phyloP scores from a whole-genome alignment of 2,113 vertebrate species.

The Chaenocephalus aceratus region DNA sequence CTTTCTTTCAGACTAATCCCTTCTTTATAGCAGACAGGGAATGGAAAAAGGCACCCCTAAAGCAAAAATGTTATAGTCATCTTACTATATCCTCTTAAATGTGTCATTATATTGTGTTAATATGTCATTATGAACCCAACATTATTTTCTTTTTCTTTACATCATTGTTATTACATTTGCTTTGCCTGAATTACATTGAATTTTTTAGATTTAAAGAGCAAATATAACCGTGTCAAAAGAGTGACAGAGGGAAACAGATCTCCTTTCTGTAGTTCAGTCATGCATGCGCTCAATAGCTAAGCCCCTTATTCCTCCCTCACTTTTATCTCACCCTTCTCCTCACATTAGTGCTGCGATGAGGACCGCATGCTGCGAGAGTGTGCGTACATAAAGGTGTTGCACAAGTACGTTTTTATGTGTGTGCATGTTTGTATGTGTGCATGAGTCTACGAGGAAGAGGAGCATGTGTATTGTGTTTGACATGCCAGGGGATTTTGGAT shows the following conservation, averaged over 20 bases:
- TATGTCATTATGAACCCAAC: background rate
- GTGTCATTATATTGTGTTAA: background rate
- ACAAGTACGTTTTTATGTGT: constrained; percentile 9
- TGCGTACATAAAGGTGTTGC: constrained; percentile 33
- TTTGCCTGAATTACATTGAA: background rate
- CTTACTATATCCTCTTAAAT: background rate
- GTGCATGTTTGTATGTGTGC: constrained; percentile 1
- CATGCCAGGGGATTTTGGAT: background rate
- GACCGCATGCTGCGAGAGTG: constrained; percentile 46
- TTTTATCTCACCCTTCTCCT: constrained; percentile 72
- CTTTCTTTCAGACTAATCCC: too few relatives aligned
- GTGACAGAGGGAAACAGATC: constrained; percentile 47
- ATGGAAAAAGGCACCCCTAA: constrained; percentile 15
- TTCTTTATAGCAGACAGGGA: constrained; percentile 26
- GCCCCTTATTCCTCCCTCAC: constrained; percentile 54
- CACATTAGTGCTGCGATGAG: constrained; percentile 66
- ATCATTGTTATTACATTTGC: background rate
- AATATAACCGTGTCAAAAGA: constrained; percentile 60
- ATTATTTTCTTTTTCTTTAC: background rate
- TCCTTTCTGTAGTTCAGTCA: constrained; percentile 56
- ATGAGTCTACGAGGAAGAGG: background rate
- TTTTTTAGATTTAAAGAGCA: constrained; percentile 31
- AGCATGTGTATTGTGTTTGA: constrained; percentile 14
- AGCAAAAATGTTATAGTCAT: constrained; percentile 18
- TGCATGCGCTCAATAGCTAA: constrained; percentile 66